Base-by-base conservation (phyloP, 2,888 invertebrate species). In the Spilarctia lutea region DNA sequence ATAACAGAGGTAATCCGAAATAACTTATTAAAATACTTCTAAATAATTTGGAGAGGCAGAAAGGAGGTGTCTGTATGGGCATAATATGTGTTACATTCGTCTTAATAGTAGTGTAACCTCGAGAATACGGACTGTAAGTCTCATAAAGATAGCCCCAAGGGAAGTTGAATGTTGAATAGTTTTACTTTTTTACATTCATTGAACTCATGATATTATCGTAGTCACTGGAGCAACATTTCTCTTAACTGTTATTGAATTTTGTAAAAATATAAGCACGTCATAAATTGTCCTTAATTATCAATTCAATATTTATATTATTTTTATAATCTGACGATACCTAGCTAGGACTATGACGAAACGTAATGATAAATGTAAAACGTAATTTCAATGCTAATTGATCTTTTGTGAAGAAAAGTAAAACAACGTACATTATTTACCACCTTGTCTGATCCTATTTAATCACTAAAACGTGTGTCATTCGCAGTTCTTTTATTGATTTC, bases 1-100 rank as follows among this genome's bases (percentile, higher is more conserved):
- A 84, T 90, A 18, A 91, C 90, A 3, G 94, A 95, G 91, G 95
- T 95, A 74, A 27, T 8, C 6, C 18, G 30, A 63, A 63, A n/a
- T 63, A 39, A 42, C 35, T 56, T 56, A 35, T 3, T 13, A n/a
- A 48, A 6, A 4, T 45, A 56, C 4, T 68, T 35, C n/a, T 63
- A 63, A 63, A 30, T 63, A 30, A 63, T 30, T 63, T 63, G 10
- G 52, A 8, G 2, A 56, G 11, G 52, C 10, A 24, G 52, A 52
- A 48, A 20, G 7, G 52, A 52, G 8, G 24, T 24, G 24, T 24
- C 20, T 48, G 13, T 18, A n/a, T 6, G 48, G 18, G 48, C 20
- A 45, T 68, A 24, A 27, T 13, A 3, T 48, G 45, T 16, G 7
- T 30, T 4, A 8, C 10, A 24, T 48, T 48, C 48, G 48, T 48